These are phyloP conservation scores for Crocallis elinguaria DNA, from an alignment of 2,888 invertebrate genomes.

Conservation along the genomic window DNA sequence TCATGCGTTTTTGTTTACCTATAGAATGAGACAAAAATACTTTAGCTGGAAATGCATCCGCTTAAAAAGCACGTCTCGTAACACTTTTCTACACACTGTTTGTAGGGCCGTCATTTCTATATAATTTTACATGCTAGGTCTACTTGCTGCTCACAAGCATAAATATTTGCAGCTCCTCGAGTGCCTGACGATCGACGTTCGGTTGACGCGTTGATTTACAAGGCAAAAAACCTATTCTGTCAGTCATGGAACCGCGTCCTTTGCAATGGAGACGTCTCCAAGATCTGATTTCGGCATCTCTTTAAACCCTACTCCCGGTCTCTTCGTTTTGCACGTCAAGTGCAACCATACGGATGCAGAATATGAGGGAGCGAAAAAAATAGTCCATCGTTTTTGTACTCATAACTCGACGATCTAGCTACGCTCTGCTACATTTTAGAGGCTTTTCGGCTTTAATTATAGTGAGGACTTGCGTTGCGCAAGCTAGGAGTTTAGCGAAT, in stretches of 20 bases:
- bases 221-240: conserved; percentile 53
- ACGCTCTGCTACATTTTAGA: conserved; percentile 20
- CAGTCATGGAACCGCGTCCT: conserved; percentile 28
- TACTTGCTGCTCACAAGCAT: conserved; percentile 48
- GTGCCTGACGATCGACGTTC: conserved; percentile 39
- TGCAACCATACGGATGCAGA: conserved; percentile 47
- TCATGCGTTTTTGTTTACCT: no score
- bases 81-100: no score
- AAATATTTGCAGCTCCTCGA: no score
- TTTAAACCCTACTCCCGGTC: conserved; percentile 57
- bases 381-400: conserved; percentile 14
- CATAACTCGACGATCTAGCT: conserved; percentile 16
- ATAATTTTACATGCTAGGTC: conserved; percentile 51
- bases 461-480: no score
- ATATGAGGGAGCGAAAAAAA: conserved; percentile 20
- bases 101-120: no score
- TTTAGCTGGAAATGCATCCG: no score
- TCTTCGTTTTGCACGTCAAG: conserved; percentile 54
- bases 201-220: conserved; percentile 74
- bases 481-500: neutral
- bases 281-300: conserved; percentile 80
- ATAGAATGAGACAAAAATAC: no score
- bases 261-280: conserved; percentile 70
- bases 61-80: no score
- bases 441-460: neutral